Percentiles rank a stretch among this genome's conserved stretches.
phyloP scores from a whole-genome alignment of 1,140 invertebrate genomes.

The Tetramorium parvispinum region DNA sequence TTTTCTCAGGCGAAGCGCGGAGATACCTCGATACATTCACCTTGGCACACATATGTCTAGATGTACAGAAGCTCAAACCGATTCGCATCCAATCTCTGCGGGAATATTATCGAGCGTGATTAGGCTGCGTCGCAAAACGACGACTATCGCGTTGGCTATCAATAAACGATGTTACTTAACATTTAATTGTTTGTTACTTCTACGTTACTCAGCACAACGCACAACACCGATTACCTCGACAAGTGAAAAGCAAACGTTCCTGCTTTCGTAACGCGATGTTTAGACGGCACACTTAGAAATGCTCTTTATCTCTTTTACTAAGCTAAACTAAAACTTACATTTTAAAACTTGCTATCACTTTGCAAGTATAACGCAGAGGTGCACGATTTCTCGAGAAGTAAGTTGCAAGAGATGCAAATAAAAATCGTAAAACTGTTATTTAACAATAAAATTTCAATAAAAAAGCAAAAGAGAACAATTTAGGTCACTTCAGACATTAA shows the following conservation, averaged over 20 bases:
- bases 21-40: constrained; percentile 72
- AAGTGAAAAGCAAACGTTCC: background rate
- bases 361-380: background rate
- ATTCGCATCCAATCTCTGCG: constrained; percentile 3
- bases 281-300: background rate
- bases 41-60: constrained; percentile 77
- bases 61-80: constrained; percentile 61
- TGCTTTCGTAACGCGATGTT: background rate
- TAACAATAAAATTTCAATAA: background rate
- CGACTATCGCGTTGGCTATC: background rate
- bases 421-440: background rate
- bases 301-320: background rate
- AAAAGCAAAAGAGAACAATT: background rate
- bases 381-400: background rate
- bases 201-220: constrained; percentile 7
- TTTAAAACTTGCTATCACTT: background rate
- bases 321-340: background rate
- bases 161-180: constrained; percentile 10
- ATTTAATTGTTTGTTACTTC: constrained; percentile 37
- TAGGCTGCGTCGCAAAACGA: background rate
- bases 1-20: constrained; percentile 46
- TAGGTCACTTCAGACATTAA: background rate
- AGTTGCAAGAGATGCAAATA: background rate
- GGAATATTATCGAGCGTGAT: constrained; percentile 17
- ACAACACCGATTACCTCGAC: background rate